Conservation (phyloP, 2,113 vertebrate genomes). For the human (Homo sapiens) region DNA sequence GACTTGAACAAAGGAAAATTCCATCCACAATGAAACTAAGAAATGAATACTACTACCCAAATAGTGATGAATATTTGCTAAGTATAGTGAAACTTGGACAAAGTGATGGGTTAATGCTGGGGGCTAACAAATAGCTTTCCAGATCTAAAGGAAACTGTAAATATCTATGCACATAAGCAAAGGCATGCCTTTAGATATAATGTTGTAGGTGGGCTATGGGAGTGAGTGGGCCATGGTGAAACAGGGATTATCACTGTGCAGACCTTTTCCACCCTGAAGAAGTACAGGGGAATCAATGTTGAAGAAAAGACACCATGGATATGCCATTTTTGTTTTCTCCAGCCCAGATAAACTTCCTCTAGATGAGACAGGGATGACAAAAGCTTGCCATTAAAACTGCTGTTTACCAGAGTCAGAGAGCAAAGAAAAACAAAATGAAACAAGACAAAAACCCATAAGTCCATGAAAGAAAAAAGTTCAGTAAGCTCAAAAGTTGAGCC, state of each 20-base stretch:
- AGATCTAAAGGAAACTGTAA: neutral
- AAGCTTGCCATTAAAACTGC: neutral
- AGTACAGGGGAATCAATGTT: neutral
- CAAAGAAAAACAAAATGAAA: slow-evolving; percentile 5
- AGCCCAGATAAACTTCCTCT: neutral
- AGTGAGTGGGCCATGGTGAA: neutral
- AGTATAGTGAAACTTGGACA: neutral
- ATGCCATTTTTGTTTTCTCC: neutral
- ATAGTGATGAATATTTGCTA: neutral
- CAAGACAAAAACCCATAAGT: neutral
- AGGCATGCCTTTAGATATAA: neutral
- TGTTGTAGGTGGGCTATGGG: neutral
- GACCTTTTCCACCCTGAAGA: neutral
- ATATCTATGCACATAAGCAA: neutral
- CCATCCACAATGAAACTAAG: neutral
- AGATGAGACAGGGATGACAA: neutral
- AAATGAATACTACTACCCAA: neutral
- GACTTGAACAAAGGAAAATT: slow-evolving; percentile 1
- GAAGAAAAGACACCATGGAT: neutral
- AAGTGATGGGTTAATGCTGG: neutral
- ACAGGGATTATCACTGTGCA: neutral
- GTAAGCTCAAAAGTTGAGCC: neutral
- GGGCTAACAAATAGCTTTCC: neutral
- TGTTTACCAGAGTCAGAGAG: neutral
- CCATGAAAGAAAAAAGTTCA: neutral